Conservation (phyloP, 2,888 invertebrate genomes). For the Trachelus tabidus region DNA sequence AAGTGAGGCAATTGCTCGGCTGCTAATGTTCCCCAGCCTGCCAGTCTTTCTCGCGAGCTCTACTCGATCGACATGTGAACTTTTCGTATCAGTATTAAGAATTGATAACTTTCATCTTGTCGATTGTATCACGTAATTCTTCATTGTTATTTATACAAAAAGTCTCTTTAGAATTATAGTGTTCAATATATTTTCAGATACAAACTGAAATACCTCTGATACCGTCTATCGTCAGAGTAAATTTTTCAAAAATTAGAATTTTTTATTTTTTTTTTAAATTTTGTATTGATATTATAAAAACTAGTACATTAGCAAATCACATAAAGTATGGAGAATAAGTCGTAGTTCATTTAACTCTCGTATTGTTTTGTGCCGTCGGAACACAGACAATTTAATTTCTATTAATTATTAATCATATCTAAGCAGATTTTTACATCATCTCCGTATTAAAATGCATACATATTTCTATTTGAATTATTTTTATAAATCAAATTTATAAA, state of each 20-base stretch:
- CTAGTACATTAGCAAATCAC: not conserved
- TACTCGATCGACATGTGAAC: conserved; percentile 3
- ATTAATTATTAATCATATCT: not conserved
- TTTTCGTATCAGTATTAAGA: not conserved
- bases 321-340: not conserved
- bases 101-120: not conserved
- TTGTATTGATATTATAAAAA: not conserved
- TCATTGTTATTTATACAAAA: not conserved
- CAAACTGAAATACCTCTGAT: not conserved
- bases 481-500: not conserved
- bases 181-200: not conserved
- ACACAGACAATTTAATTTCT: not conserved
- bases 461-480: not conserved
- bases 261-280: not conserved
- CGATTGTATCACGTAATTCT: not conserved
- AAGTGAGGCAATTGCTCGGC: conserved; percentile 33
- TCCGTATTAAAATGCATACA: not conserved
- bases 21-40: conserved; percentile 24
- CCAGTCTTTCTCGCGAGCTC: conserved; percentile 33
- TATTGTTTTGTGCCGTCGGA: not conserved
- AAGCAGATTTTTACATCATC: not conserved
- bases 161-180: not conserved
- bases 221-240: not conserved
- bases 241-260: not conserved
- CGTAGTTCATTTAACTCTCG: not conserved